These are phyloP conservation scores for Capitella teleta DNA, from an alignment of 1,140 invertebrate genomes.

Conservation along the genomic window DNA sequence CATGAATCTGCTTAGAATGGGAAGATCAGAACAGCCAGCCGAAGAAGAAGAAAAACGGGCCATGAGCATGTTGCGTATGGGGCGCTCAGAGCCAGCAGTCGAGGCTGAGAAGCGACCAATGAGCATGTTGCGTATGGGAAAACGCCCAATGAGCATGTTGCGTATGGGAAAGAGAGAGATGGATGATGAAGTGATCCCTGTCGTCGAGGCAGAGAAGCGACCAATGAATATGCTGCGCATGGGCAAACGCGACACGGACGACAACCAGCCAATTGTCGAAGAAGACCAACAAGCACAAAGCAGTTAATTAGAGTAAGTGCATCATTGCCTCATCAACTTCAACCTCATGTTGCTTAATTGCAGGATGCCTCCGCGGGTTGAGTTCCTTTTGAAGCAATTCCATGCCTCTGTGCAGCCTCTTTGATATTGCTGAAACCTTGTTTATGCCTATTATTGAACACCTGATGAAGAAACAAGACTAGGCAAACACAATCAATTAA, in stretches of 20 bases:
- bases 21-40: neutral
- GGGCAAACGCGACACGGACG: conserved; percentile 1
- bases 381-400: too few species aligned
- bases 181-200: neutral
- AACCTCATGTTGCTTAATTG: too few species aligned
- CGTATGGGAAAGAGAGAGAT: neutral
- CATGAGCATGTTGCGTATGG: neutral
- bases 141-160: conserved; percentile 5
- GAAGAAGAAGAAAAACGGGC: neutral
- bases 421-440: too few species aligned
- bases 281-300: too few species aligned
- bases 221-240: conserved; percentile 3
- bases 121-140: conserved; percentile 9
- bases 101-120: neutral
- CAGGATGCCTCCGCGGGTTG: too few species aligned
- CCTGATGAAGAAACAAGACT: too few species aligned
- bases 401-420: too few species aligned
- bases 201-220: neutral
- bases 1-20: conserved; percentile 8
- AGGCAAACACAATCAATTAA: too few species aligned
- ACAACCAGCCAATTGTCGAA: too few species aligned
- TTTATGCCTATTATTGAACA: too few species aligned
- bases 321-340: too few species aligned
- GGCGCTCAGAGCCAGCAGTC: neutral
- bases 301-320: too few species aligned